A percentile compares a stretch with the other conserved stretches of the same genome.
phyloP scores from a whole-genome alignment of 1,140 invertebrate genomes.

The Neomicropteryx cornuta region DNA sequence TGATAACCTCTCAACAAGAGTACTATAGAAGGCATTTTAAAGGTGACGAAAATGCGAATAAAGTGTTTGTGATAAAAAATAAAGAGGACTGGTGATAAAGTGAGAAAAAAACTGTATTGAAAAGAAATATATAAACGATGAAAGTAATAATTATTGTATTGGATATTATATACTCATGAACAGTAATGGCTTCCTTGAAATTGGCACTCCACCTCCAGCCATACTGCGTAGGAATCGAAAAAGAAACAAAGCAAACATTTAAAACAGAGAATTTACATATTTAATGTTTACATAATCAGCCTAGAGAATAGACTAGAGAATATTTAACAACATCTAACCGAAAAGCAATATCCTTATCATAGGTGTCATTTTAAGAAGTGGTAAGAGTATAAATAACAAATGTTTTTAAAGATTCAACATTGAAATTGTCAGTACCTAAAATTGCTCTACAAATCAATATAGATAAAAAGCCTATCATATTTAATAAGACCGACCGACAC shows the following conservation, averaged over 20 bases:
- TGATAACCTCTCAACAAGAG: too few relatives aligned
- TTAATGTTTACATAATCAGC: constrained; percentile 32
- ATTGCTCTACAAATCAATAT: too few relatives aligned
- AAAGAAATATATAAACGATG: too few relatives aligned
- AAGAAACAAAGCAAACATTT: too few relatives aligned
- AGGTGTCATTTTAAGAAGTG: not conserved
- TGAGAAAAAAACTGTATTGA: too few relatives aligned
- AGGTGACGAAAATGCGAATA: too few relatives aligned
- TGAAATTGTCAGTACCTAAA: constrained; percentile 9
- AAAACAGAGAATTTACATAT: too few relatives aligned
- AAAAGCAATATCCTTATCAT: not conserved
- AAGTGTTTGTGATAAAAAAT: too few relatives aligned
- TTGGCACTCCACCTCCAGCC: constrained; percentile 89
- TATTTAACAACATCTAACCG: constrained; percentile 9
- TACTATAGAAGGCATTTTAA: too few relatives aligned
- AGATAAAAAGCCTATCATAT: too few relatives aligned
- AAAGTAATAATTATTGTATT: constrained; percentile 37
- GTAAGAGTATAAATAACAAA: constrained; percentile 5
- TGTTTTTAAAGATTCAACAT: constrained; percentile 19
- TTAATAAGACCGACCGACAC: too few relatives aligned
- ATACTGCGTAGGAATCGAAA: constrained; percentile 46
- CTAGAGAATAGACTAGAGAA: constrained; percentile 13
- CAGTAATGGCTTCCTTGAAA: constrained; percentile 87
- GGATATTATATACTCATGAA: constrained; percentile 40
- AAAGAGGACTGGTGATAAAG: too few relatives aligned